These are phyloP conservation scores for Habrosyne pyritoides DNA, from an alignment of 2,888 invertebrate genomes.

Conservation along the genomic window DNA sequence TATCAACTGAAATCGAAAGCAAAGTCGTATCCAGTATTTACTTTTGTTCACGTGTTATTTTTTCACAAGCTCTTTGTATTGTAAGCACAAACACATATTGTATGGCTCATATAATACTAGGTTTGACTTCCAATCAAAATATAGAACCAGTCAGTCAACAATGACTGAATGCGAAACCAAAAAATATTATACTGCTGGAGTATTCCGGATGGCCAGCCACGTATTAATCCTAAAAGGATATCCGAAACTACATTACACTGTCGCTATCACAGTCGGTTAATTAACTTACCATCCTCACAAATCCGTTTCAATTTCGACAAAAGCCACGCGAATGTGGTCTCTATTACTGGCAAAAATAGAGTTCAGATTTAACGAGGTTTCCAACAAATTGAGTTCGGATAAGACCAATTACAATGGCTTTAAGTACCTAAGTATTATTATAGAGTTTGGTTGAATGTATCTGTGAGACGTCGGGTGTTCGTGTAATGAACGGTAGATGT, in stretches of 20 bases:
- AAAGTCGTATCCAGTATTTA: too few relatives aligned
- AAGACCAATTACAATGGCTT: constrained; percentile 34
- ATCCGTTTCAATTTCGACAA: constrained; percentile 29
- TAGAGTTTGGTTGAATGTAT: constrained; percentile 11
- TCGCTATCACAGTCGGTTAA: constrained; percentile 41
- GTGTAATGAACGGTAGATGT: constrained; percentile 4
- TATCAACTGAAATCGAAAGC: too few relatives aligned
- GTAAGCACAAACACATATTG: too few relatives aligned
- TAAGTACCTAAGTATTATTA: constrained; percentile 18
- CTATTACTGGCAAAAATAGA: constrained; percentile 16
- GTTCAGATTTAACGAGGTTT: constrained; percentile 13
- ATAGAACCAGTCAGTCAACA: too few relatives aligned
- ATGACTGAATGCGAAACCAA: not conserved
- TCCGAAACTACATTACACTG: constrained; percentile 33
- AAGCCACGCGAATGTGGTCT: constrained; percentile 14
- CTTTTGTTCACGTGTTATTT: constrained; percentile 70
- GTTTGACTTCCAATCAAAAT: too few relatives aligned
- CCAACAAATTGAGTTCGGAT: constrained; percentile 16
- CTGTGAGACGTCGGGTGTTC: not conserved
- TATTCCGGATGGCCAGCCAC: constrained; percentile 24
- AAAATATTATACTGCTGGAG: constrained; percentile 10
- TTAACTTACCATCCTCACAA: constrained; percentile 43
- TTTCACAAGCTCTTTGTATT: constrained; percentile 66
- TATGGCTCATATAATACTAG: too few relatives aligned
- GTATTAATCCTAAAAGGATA: constrained; percentile 35